Conservation (phyloP, 2,888 invertebrate species). For the Tipula vernalis region DNA sequence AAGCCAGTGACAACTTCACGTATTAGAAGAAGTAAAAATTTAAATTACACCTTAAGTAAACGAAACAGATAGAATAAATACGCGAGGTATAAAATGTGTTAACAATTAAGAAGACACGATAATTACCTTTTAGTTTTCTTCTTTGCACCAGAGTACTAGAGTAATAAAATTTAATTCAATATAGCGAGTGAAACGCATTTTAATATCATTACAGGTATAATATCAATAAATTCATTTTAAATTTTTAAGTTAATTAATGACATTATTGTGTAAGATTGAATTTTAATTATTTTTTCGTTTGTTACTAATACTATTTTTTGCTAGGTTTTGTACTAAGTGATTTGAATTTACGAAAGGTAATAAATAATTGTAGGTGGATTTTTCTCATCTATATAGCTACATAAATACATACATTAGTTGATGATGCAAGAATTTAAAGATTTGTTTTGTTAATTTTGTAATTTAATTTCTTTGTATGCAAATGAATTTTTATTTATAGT, state of each 20-base stretch:
- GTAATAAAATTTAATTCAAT: not conserved
- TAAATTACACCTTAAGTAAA: not conserved
- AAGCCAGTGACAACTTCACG: not conserved
- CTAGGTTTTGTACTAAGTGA: not conserved
- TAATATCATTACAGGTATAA: not conserved
- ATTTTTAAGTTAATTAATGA: not conserved
- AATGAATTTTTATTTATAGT: not conserved
- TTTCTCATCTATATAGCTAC: not conserved
- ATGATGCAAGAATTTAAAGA: not conserved
- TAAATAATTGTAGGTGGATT: not conserved
- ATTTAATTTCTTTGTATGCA: not conserved
- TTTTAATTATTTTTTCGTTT: not conserved
- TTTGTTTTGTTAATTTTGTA: not conserved
- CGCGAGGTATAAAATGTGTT: not conserved
- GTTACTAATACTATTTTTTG: not conserved
- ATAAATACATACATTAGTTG: not conserved
- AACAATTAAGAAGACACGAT: conserved; percentile 4
- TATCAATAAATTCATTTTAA: not conserved
- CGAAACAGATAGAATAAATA: not conserved
- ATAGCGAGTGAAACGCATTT: not conserved
- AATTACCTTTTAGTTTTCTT: not conserved
- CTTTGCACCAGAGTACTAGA: not conserved
- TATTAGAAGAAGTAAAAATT: not conserved
- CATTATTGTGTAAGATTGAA: not conserved
- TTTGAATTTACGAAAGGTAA: not conserved